Percentiles rank a stretch among this genome's conserved stretches.
Conservation (phyloP, 2,113 vertebrate genomes). For the Ctenodactylus gundi region DNA sequence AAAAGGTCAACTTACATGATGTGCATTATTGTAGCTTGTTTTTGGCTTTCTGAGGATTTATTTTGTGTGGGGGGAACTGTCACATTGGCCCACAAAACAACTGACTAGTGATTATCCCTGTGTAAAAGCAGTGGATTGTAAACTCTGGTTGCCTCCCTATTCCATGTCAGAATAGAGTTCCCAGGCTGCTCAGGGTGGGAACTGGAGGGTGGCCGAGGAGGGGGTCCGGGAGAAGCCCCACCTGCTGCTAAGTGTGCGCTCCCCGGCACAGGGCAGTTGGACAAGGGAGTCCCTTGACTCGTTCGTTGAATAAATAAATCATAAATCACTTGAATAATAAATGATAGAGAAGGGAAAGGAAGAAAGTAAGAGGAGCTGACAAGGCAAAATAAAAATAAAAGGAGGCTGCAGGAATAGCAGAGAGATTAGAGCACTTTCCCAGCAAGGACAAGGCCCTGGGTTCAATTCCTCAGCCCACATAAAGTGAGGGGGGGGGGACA, state of each 20-base stretch:
- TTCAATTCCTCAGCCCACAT: too few relatives aligned
- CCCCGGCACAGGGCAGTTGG: background rate
- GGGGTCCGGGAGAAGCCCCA: too few relatives aligned
- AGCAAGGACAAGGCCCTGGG: too few relatives aligned
- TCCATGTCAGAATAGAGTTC: background rate
- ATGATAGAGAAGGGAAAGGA: conserved; percentile 26
- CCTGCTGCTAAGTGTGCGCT: too few relatives aligned
- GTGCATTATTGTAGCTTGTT: background rate
- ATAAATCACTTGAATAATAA: conserved; percentile 26
- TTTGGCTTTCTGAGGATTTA: background rate
- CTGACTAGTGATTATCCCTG: background rate
- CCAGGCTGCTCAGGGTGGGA: too few relatives aligned
- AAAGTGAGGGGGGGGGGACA: too few relatives aligned
- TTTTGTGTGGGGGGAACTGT: conserved; percentile 3
- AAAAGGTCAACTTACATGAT: background rate
- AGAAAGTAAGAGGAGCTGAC: conserved; percentile 17
- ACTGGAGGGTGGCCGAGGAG: too few relatives aligned
- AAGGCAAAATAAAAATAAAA: too few relatives aligned
- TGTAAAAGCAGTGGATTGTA: background rate
- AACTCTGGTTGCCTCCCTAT: conserved; percentile 30
- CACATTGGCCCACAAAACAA: background rate
- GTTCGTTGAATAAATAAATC: conserved; percentile 52
- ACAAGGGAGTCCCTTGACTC: background rate
- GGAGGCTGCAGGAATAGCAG: too few relatives aligned
- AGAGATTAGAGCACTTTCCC: too few relatives aligned